Percentiles rank a stretch among this genome's conserved stretches.
Evolutionary conservation across 2,888 invertebrate species (phyloP).

Genomic region (Amiota minor): DNA sequence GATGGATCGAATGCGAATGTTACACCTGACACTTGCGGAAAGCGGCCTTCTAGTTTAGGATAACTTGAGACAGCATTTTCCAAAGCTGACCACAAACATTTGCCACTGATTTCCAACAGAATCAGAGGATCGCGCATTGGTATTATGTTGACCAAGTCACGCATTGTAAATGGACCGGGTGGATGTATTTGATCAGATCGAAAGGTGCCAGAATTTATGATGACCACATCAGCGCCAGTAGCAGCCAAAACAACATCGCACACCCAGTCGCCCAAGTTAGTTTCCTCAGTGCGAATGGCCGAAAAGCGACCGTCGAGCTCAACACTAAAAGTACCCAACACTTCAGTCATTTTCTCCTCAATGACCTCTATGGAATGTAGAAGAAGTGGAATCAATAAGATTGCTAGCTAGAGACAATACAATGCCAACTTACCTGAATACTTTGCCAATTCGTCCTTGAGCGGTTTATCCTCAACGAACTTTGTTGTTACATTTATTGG

Average conservation of each 20-base stretch:
- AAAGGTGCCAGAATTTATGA: conserved; percentile 84
- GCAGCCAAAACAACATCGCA: conserved; percentile 88
- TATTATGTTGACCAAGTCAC: conserved; percentile 86
- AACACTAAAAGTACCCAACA: conserved; percentile 88
- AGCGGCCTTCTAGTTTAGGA: conserved; percentile 90
- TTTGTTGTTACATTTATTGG: conserved; percentile 82
- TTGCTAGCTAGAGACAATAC: background rate
- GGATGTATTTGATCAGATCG: conserved; percentile 78
- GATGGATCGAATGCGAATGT: conserved; percentile 84
- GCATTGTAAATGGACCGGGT: conserved; percentile 87
- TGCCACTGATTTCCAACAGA: conserved; percentile 83
- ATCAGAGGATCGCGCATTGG: conserved; percentile 90
- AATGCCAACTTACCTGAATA: conserved; percentile 74
- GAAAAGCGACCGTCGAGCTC: conserved; percentile 90
- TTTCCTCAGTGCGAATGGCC: conserved; percentile 85
- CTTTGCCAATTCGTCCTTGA: conserved; percentile 82
- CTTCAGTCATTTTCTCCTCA: conserved; percentile 87
- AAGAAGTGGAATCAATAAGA: background rate
- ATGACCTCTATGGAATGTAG: conserved; percentile 79
- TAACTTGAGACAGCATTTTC: conserved; percentile 91
- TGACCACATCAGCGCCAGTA: conserved; percentile 87
- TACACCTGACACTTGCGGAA: conserved; percentile 87
- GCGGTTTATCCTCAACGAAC: conserved; percentile 80
- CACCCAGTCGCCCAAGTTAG: conserved; percentile 91
- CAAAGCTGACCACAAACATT: conserved; percentile 80